Evolutionary conservation across 1,140 invertebrate species (phyloP).

Genomic region (Diorhabda sublineata): DNA sequence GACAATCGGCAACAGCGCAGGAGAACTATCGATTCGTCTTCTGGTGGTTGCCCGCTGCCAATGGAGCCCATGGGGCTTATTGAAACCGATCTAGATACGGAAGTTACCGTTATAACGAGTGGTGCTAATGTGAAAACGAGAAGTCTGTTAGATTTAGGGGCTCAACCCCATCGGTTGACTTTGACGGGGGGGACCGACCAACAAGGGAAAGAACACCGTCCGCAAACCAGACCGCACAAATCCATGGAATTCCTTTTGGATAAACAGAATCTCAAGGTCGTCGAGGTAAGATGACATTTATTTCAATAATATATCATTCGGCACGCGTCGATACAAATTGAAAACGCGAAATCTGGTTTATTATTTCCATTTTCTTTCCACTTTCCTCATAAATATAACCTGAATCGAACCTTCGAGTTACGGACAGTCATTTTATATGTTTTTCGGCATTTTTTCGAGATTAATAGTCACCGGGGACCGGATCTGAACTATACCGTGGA

Average conservation of each 20-base stretch:
- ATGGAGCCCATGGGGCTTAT: conserved; percentile 62
- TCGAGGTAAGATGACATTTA: conserved; percentile 59
- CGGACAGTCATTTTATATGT: too few relatives aligned
- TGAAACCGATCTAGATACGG: conserved; percentile 81
- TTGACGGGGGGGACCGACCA: conserved; percentile 36
- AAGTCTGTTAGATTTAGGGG: conserved; percentile 72
- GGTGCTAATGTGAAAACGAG: conserved; percentile 64
- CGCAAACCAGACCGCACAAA: conserved; percentile 66
- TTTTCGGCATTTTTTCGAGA: too few relatives aligned
- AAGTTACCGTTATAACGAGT: conserved; percentile 52
- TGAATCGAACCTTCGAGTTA: too few relatives aligned
- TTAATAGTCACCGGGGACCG: too few relatives aligned
- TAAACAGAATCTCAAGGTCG: conserved; percentile 77
- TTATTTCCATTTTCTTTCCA: too few relatives aligned
- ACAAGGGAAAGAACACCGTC: conserved; percentile 32
- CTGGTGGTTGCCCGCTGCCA: conserved; percentile 36
- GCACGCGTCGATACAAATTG: too few relatives aligned
- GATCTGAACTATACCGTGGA: too few relatives aligned
- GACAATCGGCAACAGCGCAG: conserved; percentile 41
- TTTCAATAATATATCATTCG: neutral
- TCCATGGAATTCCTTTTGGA: conserved; percentile 92
- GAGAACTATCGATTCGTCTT: conserved; percentile 47
- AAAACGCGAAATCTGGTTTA: too few relatives aligned
- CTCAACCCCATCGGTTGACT: conserved; percentile 46
- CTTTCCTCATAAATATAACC: too few relatives aligned